Evolutionary conservation across 2,888 invertebrate genomes (phyloP), one percentile per base, ranked within the genome.

Genomic region (Aporophyla lueneburgensis): DNA sequence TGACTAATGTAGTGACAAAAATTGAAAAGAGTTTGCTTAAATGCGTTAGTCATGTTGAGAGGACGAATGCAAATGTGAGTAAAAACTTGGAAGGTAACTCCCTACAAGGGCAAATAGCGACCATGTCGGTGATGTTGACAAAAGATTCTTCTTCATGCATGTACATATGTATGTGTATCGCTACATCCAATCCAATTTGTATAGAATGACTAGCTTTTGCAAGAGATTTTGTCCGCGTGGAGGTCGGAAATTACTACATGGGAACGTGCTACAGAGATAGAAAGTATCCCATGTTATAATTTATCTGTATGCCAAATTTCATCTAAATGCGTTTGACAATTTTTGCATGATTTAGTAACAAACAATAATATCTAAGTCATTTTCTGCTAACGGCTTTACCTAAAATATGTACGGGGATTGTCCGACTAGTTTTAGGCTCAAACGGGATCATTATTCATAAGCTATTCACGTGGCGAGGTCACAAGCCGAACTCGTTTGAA

Each of bases 361-460:
- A n/a, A n/a, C n/a, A n/a, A n/a, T n/a, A n/a, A n/a, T n/a, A 24
- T 65, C 4, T 24, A 49, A 12, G 19, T 49, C 0, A 33, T 51
- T 51, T 66, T 21, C n/a, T 24, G 14, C 46, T 40, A 7, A 53
- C 10, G 14, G 16, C 73, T 73, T 24, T 43, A 10, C 49, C 16
- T 46, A 9, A 4, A 54, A 61, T 67, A 21, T 53, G 10, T 67
- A 33, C 61, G 5, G 12, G 24, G 9, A 43, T 19, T 40, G 33
- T 14, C 33, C 16, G 12, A 33, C 51, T 51, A 24, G 65, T 51
- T 80, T 59, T 43, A 51, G 49, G 54, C 54, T 69, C 49, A 80
- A 66, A 61, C n/a, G 19, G n/a, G 69, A 80, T 69, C 53, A 65
- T 63, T 75, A 54, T 80, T 59, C 75, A 80, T 80, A 59, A 75